Conservation (phyloP, 2,888 invertebrate species). For the Amitus sp. region DNA sequence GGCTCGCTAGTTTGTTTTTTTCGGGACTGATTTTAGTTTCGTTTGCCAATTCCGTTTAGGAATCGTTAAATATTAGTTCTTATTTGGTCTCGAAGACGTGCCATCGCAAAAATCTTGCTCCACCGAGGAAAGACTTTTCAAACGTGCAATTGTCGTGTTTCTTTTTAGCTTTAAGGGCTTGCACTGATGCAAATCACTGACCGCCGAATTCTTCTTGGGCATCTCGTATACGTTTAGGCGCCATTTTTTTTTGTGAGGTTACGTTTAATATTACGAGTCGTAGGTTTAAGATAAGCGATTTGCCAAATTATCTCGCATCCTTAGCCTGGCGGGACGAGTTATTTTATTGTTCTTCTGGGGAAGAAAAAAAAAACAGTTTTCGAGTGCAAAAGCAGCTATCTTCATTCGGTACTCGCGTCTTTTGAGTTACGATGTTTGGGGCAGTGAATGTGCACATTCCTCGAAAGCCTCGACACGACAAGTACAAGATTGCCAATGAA, state of each 20-base stretch:
- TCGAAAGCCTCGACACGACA: constrained; percentile 52
- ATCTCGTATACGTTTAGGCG: too few relatives aligned
- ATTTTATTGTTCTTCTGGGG: neutral
- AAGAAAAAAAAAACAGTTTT: neutral
- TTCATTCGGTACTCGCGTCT: constrained; percentile 4
- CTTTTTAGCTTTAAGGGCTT: too few relatives aligned
- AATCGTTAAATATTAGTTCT: too few relatives aligned
- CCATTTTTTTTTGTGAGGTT: neutral
- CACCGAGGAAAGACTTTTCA: too few relatives aligned
- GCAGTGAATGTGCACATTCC: constrained; percentile 63
- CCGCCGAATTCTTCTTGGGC: too few relatives aligned
- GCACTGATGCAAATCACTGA: neutral
- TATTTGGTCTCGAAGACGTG: too few relatives aligned
- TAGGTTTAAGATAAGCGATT: neutral
- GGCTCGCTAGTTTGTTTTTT: too few relatives aligned
- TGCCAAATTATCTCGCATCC: neutral
- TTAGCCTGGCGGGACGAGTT: neutral
- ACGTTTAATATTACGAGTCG: neutral
- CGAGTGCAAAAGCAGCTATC: neutral
- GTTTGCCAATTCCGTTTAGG: too few relatives aligned
- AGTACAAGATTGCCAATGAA: constrained; percentile 64
- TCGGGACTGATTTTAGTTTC: too few relatives aligned
- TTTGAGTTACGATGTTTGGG: constrained; percentile 9
- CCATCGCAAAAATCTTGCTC: too few relatives aligned
- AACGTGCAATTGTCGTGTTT: too few relatives aligned